Evolutionary conservation across 2,113 vertebrate species (phyloP), one percentile per base, ranked within the genome.

Genomic region (Gyps fulvus): DNA sequence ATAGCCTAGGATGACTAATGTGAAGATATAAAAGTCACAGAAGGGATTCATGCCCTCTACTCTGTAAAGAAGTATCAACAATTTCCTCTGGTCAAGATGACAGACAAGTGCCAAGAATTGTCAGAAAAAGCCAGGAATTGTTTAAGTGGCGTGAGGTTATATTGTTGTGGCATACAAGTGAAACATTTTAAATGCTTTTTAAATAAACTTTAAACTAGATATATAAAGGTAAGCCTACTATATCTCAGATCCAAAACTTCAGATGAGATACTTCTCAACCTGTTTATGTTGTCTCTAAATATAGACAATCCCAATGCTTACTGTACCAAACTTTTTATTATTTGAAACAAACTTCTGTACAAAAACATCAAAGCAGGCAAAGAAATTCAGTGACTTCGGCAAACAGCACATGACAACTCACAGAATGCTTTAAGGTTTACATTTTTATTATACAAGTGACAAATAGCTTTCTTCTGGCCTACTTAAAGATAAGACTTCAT

Each of bases 321-420:
- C 95, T 85, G 96, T 96, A 98, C 95, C 96, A 98, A 97, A 96
- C 73, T 62, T 96, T 98, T 98, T 98, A 98, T 97, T 97, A 96
- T 97, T 97, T 98, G 89, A 97, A 96, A 97, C 95, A 95, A 97
- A 96, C 65, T 89, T 97, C 95, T 98, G 86, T 98, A 98, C 95
- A 98, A 98, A 98, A 97, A 93, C 70, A 70, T 93, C 69, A 94
- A 89, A 96, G 87, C 92, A 97, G 80, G 93, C 96, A 93, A 92
- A 91, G 89, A 96, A 93, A 91, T 66, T 89, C 88, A 49, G 25
- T 92, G 79, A 96, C 57, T 96, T 97, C 21, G 19, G 93, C 86
- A 96, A 97, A 98, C 80, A 97, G 90, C 87, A 94, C 90, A 91
- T 82, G 87, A 97, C 87, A 95, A 87, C 71, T 93, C 78, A 70